Evolutionary conservation across 2,113 vertebrate species (phyloP).

Genomic region (Irena cyanogastra): DNA sequence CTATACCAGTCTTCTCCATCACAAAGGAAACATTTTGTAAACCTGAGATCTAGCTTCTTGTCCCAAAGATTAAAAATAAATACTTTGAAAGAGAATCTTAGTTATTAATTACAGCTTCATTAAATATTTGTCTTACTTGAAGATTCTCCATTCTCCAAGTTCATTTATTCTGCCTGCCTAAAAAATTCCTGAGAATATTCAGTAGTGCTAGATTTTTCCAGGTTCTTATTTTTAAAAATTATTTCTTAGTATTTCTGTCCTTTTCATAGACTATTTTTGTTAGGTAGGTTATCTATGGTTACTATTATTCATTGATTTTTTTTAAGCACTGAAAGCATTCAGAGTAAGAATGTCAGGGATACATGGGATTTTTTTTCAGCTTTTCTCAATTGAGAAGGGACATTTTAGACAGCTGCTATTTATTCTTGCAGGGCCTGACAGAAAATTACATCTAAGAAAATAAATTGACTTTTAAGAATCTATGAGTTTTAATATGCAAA

Average conservation of each 20-base stretch:
- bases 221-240: not conserved
- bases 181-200: not conserved
- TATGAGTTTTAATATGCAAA: not conserved
- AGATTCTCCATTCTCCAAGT: not conserved
- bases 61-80: slow-evolving; percentile 17
- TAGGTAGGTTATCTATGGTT: not conserved
- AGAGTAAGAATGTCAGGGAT: not conserved
- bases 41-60: not conserved
- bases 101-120: not conserved
- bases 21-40: not conserved
- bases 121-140: not conserved
- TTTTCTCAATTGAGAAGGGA: not conserved
- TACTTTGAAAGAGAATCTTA: not conserved
- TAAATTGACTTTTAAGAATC: not conserved
- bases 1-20: not conserved
- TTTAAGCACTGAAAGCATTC: not conserved
- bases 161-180: not conserved
- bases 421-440: not conserved
- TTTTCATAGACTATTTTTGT: not conserved
- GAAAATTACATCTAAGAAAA: not conserved
- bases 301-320: not conserved
- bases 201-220: not conserved
- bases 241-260: not conserved
- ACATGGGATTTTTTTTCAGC: not conserved
- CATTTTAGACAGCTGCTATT: not conserved